Conservation (phyloP, 2,888 invertebrate genomes). For the Xestoiulus laeticollis region DNA sequence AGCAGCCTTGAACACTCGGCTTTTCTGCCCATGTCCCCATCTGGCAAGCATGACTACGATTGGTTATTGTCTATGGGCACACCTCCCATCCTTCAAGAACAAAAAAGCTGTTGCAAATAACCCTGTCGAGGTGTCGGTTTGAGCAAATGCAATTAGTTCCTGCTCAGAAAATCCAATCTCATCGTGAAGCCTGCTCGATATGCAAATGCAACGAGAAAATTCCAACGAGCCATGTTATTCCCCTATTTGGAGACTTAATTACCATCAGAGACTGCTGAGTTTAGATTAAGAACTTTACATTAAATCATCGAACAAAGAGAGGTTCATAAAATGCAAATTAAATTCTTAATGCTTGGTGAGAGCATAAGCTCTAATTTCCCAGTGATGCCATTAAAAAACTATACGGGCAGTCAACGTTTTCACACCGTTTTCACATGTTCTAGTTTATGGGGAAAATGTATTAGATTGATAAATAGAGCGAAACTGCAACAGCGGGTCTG, state of each 20-base stretch:
- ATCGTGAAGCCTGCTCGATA: background rate
- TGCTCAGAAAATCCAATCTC: background rate
- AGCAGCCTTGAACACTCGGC: too few species aligned
- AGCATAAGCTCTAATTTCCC: background rate
- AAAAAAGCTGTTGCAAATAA: background rate
- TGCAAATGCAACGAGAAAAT: background rate
- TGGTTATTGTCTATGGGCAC: background rate
- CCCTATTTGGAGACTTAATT: background rate
- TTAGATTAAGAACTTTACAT: background rate
- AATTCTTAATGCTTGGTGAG: background rate
- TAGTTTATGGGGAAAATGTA: too few species aligned
- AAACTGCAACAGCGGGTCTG: too few species aligned
- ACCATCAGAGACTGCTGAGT: background rate
- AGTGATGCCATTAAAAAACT: background rate
- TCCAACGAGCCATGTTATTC: background rate
- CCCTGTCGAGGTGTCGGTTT: background rate
- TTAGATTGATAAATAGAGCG: too few species aligned
- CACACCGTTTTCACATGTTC: too few species aligned
- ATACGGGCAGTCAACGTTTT: background rate
- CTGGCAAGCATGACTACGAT: background rate
- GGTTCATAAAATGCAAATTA: background rate
- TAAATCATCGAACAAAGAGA: background rate
- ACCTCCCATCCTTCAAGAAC: background rate
- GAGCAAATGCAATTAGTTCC: background rate
- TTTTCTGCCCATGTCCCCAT: background rate